These are phyloP conservation scores for Pseudotriccus pelzelni DNA, from an alignment of 2,797 vertebrate genomes.

Conservation along the genomic window DNA sequence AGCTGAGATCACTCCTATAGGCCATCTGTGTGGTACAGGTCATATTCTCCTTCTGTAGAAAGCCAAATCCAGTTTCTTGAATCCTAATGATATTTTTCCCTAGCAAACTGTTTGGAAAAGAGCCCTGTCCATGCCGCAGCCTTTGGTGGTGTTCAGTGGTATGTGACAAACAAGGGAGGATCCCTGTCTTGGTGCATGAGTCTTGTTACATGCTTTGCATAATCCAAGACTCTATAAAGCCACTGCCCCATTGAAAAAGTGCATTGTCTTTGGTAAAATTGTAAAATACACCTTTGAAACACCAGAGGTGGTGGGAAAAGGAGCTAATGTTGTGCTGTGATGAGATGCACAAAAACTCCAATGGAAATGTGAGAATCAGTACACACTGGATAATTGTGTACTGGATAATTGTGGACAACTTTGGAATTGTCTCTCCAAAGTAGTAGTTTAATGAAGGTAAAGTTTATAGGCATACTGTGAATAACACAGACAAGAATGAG, in stretches of 20 bases:
- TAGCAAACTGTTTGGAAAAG: neutral
- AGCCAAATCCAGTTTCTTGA: neutral
- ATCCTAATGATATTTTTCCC: neutral
- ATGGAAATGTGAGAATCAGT: accelerated
- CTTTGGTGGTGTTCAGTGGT: neutral
- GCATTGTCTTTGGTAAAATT: neutral
- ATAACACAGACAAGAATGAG: neutral
- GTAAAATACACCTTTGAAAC: neutral
- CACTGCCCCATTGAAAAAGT: neutral
- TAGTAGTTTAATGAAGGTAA: neutral
- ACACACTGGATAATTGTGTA: neutral
- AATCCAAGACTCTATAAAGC: neutral
- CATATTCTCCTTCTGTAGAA: neutral
- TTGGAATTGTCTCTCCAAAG: neutral
- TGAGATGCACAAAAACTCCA: neutral
- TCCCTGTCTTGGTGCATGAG: neutral
- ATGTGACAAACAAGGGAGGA: neutral
- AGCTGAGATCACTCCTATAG: neutral
- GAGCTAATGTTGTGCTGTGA: accelerated
- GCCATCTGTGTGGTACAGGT: neutral
- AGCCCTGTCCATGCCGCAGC: neutral
- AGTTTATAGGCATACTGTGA: neutral
- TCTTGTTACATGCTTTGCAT: neutral
- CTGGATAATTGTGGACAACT: no score
- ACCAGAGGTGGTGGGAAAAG: neutral